Base-by-base conservation (phyloP, 2,113 vertebrate species). In the Callorhinus ursinus region DNA sequence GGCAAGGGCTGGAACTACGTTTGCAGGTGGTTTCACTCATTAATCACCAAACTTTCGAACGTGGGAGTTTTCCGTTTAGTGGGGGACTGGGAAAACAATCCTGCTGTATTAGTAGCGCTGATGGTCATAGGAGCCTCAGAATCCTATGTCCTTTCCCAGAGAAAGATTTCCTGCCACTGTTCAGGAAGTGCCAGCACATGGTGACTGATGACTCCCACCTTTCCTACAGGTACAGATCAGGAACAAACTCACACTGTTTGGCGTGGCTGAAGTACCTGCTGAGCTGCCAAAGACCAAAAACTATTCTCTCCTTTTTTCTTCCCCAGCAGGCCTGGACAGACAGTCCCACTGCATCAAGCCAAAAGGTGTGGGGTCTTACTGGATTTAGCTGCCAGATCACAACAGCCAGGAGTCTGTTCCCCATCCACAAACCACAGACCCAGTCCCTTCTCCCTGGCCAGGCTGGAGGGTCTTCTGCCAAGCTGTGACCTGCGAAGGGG, bases 341-440 rank as follows among this genome's bases (percentile, higher is more conserved):
- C 33, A 53, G 93, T 42, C 61, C 53, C 22, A 10, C 15, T 2
- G 69, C 36, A n/a, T 57, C 0, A 2, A 46, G 55, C 67, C 55
- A 21, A 79, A 90, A 86, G 67, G 59, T 63, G 49, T 28, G 53
- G 42, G 53, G 18, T 55, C 74, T 88, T 65, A 71, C 1, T 71
- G 46, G 89, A 57, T 86, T 88, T 49, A 88, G 42, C 39, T 51
- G 46, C 16, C 76, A 92, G 53, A 83, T 42, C 71, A 59, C 31
- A 71, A n/a, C 13, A 86, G 77, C 59, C 81, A 71, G n/a, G 74
- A 65, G n/a, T 36, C 84, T 71, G 51, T 88, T 74, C 77, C 67
- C 80, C 49, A 87, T n/a, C 14, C 55, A 94, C 59, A 92, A 57
- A 88, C 19, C 22, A 65, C 53, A 96, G 82, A 87, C 71, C 80